Evolutionary conservation across 2,888 invertebrate species (phyloP), one percentile per base, ranked within the genome.

Genomic region (Ferrisia virgata): DNA sequence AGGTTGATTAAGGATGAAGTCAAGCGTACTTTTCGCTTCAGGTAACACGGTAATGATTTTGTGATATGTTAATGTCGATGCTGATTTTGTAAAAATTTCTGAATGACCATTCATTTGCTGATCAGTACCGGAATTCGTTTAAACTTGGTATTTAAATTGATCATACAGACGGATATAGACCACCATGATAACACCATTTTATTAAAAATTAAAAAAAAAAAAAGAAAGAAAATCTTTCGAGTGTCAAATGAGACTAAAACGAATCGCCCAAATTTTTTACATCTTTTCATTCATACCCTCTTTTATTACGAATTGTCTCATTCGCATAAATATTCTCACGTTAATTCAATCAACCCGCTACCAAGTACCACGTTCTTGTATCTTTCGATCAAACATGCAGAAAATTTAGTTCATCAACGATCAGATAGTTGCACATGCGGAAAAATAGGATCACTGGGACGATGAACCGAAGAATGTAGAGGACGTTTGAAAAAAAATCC

Each of bases 381-480:
- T 28, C 15, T 76, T 76, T 36, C 18, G n/a, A 76, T 36, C 33
- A 11, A 76, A 33, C 36, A 36, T 76, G 72, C 31, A 36, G n/a
- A 11, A 76, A 76, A 76, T 76, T 76, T 36, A 76, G 64, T 64
- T 64, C 69, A 69, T 31, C 69, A 15, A 5, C 69, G 15, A 69
- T 69, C 72, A 76, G 36, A 36, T 36, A 18, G 31, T 11, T 76
- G 72, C 36, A 76, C 72, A 76, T 76, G 72, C 72, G 72, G 72
- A 76, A 76, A 76, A 76, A 76, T 76, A 76, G 72, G 72, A 76
- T 76, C 72, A 76, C 72, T 76, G 15, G 72, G 72, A 36, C 72
- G 36, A 76, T 64, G 64, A 64, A 64, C 64, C 28, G 64, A 64
- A 58, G 58, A 72, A 72, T 72, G 72, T 31, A 15, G 72, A 72